Base-by-base conservation (phyloP, 1,140 invertebrate species). In the Notospermus geniculatus region DNA sequence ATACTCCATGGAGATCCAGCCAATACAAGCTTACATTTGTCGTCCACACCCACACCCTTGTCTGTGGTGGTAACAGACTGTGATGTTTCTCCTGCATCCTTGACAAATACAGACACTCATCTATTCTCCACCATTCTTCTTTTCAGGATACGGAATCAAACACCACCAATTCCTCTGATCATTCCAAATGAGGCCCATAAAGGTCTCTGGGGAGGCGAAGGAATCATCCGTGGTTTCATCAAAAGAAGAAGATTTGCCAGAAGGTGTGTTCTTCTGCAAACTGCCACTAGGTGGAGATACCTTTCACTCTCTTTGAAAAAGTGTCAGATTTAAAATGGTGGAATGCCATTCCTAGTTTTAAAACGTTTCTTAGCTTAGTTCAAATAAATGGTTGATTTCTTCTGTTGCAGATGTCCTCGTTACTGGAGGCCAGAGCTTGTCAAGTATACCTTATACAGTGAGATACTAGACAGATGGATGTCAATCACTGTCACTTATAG, bases 191-290 rank as follows among this genome's bases (percentile, higher is more conserved):
- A 98, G 83, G 80, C 88, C 59, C 81, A 98, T 77, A 56, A 89
- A 54, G 94, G 95, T 25, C 84, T 99, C 56, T 98, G 94, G 95
- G 96, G 94, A 66, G 96, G 96, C 7, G 96, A 98, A 84, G 92
- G 88, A n/a, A 84, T 98, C 1, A 83, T 99, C 27, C 88, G 92
- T 84, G 95, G 95, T 36, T 95, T 91, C 72, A 83, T 87, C 70
- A 91, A 90, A 76, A 87, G 86, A 63, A 68, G 52, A 59, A 57
- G 62, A n/a, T 25, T 29, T 1, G 45, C 53, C 19, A 29, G 25
- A 15, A 64, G 43, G 57, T 60, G 13, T 27, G 59, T 62, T 19
- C 17, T 59, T 17, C n/a, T n/a, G n/a, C n/a, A n/a, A n/a, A n/a
- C n/a, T n/a, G n/a, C n/a, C n/a, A n/a, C n/a, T n/a, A n/a, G n/a